These are phyloP conservation scores for Zeugodacus cucurbitae DNA, from an alignment of 1,140 invertebrate species.

Conservation along the genomic window DNA sequence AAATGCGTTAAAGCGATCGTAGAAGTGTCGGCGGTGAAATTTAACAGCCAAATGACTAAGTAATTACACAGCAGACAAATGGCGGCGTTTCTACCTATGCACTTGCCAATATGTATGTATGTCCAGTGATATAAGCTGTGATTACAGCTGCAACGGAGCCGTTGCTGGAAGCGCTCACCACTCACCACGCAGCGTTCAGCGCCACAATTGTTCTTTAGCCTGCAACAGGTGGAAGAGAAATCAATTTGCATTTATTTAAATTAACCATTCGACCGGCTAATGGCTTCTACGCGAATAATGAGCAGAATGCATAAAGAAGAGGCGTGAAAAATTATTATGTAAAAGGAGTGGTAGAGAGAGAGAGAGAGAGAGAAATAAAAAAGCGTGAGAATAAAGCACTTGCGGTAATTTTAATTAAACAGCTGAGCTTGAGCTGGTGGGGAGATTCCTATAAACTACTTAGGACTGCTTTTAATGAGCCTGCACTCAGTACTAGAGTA, in stretches of 20 bases:
- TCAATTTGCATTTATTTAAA: slow-evolving; percentile 28
- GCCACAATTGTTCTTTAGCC: neutral
- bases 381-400: neutral
- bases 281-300: neutral
- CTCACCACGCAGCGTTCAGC: neutral
- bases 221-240: slow-evolving; percentile 10
- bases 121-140: neutral
- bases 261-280: slow-evolving; percentile 25
- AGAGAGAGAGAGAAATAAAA: neutral
- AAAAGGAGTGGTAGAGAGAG: neutral
- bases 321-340: neutral
- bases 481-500: too few relatives aligned
- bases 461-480: neutral
- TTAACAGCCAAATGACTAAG: neutral
- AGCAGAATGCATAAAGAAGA: neutral
- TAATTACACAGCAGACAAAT: neutral
- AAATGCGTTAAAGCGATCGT: neutral
- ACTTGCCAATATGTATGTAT: neutral
- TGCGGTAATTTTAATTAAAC: neutral
- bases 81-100: neutral
- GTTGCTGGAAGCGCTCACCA: neutral
- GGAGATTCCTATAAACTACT: neutral
- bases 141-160: neutral
- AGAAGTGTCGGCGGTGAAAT: neutral
- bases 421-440: neutral